Conservation (phyloP, 2,797 vertebrate genomes). For the Falco columbarius region DNA sequence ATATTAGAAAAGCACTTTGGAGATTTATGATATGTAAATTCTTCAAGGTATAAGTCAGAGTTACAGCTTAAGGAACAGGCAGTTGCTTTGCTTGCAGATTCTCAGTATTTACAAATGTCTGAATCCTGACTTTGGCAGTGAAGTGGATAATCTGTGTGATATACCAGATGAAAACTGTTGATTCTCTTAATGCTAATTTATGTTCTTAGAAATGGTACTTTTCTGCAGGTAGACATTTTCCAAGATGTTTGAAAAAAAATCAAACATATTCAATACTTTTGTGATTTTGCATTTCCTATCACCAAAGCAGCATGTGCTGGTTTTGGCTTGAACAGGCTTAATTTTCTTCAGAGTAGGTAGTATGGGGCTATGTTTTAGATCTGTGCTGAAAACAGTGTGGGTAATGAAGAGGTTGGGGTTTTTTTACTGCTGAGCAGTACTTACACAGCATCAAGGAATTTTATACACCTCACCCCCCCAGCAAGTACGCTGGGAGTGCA, state of each 20-base stretch:
- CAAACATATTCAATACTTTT: background rate
- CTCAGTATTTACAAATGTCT: background rate
- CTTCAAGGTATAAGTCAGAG: background rate
- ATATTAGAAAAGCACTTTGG: background rate
- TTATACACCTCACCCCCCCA: too few species aligned
- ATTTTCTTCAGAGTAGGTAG: too few species aligned
- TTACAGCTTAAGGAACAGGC: background rate
- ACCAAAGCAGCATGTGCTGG: background rate
- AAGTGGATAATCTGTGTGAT: background rate
- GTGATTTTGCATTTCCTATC: background rate
- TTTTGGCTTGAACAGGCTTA: too few species aligned
- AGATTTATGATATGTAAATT: background rate
- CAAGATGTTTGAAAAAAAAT: background rate
- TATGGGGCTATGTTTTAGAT: too few species aligned
- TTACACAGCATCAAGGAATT: too few species aligned
- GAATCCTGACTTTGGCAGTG: background rate
- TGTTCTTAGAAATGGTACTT: background rate
- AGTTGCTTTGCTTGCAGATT: background rate
- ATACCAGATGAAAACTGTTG: background rate
- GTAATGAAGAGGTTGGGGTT: too few species aligned
- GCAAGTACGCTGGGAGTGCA: too few species aligned
- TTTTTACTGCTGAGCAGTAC: too few species aligned
- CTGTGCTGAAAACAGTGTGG: too few species aligned
- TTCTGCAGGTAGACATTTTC: background rate
- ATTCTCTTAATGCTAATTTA: background rate